Conservation (phyloP, 2,888 invertebrate species). For the Andrena bicolor region DNA sequence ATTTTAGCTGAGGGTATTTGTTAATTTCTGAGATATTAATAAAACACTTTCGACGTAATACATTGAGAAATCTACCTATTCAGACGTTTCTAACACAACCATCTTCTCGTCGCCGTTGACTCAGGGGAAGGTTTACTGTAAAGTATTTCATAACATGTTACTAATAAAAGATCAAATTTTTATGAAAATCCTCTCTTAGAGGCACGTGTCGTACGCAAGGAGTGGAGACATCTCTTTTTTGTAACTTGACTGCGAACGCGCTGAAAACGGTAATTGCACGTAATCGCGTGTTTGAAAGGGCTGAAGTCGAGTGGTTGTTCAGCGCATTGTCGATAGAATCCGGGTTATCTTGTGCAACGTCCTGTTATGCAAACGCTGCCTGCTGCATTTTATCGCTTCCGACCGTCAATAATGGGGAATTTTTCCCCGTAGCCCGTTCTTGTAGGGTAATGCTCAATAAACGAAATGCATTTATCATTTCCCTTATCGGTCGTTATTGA, state of each 20-base stretch:
- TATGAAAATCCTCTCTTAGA: too few species aligned
- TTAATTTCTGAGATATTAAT: too few species aligned
- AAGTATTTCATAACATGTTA: too few species aligned
- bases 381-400: neutral
- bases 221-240: neutral
- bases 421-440: neutral
- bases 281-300: slow-evolving; percentile 34
- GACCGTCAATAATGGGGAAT: neutral
- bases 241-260: slow-evolving; percentile 5
- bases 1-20: too few species aligned
- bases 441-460: neutral
- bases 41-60: too few species aligned
- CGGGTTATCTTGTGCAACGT: slow-evolving; percentile 42
- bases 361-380: slow-evolving; percentile 43
- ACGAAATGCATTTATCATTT: neutral
- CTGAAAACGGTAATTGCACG: slow-evolving; percentile 32
- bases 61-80: too few species aligned
- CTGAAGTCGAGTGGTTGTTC: slow-evolving; percentile 29
- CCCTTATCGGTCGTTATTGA: neutral
- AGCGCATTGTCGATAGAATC: slow-evolving; percentile 43
- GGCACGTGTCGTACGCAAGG: too few species aligned
- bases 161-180: too few species aligned
- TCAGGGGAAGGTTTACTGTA: too few species aligned
- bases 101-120: too few species aligned
- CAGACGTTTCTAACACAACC: too few species aligned